phyloP scores from a whole-genome alignment of 1,140 invertebrate genomes.

The Frieseomelitta varia region DNA sequence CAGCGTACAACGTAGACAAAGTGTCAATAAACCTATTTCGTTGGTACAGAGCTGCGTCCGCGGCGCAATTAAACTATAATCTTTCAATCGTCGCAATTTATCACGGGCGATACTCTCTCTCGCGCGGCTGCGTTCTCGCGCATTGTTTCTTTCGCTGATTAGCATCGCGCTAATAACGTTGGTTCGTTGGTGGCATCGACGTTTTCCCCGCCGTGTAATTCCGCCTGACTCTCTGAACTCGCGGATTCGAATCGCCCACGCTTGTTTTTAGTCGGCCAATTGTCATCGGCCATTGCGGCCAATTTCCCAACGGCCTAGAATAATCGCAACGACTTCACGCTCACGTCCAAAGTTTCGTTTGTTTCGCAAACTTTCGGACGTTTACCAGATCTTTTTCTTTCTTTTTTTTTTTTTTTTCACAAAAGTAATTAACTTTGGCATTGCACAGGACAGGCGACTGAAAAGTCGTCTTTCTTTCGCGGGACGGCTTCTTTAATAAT shows the following conservation, averaged over 20 bases:
- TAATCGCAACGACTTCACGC: not conserved
- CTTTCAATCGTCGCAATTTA: conserved; percentile 60
- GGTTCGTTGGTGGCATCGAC: not conserved
- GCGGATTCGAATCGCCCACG: not conserved
- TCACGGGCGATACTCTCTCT: conserved; percentile 24
- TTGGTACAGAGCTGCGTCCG: not conserved
- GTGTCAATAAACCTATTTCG: conserved; percentile 32
- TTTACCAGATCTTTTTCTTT: too few species aligned
- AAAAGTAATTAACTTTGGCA: too few species aligned
- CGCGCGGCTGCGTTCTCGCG: conserved; percentile 40
- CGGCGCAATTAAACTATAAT: conserved; percentile 60
- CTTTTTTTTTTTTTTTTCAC: too few species aligned
- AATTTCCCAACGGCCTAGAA: not conserved
- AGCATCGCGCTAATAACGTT: not conserved
- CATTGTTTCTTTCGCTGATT: conserved; percentile 48
- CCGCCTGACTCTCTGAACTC: not conserved
- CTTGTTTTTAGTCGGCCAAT: not conserved
- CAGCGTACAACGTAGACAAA: not conserved
- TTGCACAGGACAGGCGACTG: too few species aligned
- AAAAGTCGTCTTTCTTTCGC: too few species aligned
- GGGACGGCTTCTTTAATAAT: too few species aligned
- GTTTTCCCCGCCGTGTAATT: not conserved
- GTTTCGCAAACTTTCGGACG: not conserved
- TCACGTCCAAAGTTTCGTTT: not conserved
- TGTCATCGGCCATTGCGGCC: not conserved